A percentile compares a stretch with the other conserved stretches of the same genome.
These are phyloP conservation scores for Drosophila parthenogenetica DNA, from an alignment of 2,888 invertebrate species.

Conservation along the genomic window DNA sequence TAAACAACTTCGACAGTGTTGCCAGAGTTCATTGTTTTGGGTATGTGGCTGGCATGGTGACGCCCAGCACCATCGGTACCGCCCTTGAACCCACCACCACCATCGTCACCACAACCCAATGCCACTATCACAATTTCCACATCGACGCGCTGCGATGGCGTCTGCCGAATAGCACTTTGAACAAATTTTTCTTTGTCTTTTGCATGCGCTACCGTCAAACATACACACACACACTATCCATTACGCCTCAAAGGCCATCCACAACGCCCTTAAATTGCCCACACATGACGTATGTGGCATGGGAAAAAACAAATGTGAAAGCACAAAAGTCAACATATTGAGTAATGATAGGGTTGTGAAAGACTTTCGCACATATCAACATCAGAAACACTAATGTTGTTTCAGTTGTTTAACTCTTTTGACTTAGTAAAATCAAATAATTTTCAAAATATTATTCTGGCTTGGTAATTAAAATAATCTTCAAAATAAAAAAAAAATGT, in stretches of 20 bases:
- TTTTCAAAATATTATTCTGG: neutral
- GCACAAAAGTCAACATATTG: slow-evolving; percentile 81
- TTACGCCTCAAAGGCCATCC: slow-evolving; percentile 2
- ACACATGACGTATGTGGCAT: slow-evolving; percentile 73
- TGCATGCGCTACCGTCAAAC: slow-evolving; percentile 46
- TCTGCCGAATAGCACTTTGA: slow-evolving; percentile 41
- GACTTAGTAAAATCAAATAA: neutral
- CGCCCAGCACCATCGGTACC: neutral
- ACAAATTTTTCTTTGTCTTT: slow-evolving; percentile 76
- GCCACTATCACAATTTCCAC: slow-evolving; percentile 76
- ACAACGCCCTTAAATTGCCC: slow-evolving; percentile 3
- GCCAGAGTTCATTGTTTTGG: slow-evolving; percentile 71
- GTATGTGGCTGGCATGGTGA: slow-evolving; percentile 40
- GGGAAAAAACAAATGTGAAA: slow-evolving; percentile 72
- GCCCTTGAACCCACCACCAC: slow-evolving; percentile 1
- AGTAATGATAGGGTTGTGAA: slow-evolving; percentile 76
- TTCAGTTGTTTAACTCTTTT: neutral
- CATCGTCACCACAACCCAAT: slow-evolving; percentile 7
- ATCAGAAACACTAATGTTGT: slow-evolving; percentile 13
- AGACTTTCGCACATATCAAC: slow-evolving; percentile 18
- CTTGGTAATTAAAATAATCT: no score
- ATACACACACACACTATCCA: neutral
- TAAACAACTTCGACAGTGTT: slow-evolving; percentile 73
- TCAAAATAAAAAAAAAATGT: no score
- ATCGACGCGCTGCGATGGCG: slow-evolving; percentile 68